phyloP scores from a whole-genome alignment of 2,888 invertebrate genomes.

The Timema cristinae region DNA sequence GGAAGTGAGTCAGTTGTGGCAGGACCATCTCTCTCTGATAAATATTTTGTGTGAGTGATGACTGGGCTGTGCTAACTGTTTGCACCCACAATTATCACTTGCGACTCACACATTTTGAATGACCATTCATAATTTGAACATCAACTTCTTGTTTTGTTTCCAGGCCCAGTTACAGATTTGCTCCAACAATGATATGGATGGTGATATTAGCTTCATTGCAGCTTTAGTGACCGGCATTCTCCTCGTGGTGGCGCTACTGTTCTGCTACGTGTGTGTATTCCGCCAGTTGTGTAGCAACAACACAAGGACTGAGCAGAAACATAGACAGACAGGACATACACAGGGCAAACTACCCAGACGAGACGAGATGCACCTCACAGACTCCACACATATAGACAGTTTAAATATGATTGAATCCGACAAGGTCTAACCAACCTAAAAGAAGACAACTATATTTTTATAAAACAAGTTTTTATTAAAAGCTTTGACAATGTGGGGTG shows the following conservation, averaged over 20 bases:
- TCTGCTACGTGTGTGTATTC: conserved; percentile 20
- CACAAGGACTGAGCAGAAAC: no score
- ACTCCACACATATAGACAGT: conserved; percentile 1
- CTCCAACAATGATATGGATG: conserved; percentile 7
- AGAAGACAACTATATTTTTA: no score
- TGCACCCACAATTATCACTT: no score
- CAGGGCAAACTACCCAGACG: background rate
- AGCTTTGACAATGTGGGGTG: background rate
- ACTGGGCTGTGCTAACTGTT: no score
- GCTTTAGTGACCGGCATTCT: conserved; percentile 13
- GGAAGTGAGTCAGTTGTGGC: no score
- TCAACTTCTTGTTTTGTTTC: no score
- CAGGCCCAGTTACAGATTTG: no score
- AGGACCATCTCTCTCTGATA: no score
- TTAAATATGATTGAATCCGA: background rate
- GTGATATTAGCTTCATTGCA: conserved; percentile 7
- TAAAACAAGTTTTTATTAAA: no score
- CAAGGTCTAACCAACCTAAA: background rate
- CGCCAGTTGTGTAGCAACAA: conserved; percentile 16
- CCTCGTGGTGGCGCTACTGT: conserved; percentile 17
- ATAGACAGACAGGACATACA: background rate
- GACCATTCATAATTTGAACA: no score
- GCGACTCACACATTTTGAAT: no score
- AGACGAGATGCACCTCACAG: conserved; percentile 10
- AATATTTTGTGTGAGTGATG: no score